Conservation (phyloP, 2,888 invertebrate genomes). For the Aphidius colemani region DNA sequence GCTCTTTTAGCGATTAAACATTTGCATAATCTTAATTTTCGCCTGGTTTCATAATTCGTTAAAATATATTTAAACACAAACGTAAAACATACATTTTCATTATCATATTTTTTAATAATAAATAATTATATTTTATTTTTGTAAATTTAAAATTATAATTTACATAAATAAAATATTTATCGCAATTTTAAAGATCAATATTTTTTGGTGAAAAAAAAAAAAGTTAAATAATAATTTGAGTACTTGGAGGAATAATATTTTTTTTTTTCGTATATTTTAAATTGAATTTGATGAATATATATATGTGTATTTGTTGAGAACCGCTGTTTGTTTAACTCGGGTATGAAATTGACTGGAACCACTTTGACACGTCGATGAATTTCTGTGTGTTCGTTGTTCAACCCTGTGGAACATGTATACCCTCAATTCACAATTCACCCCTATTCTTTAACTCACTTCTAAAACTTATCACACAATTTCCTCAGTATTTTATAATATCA, state of each 20-base stretch:
- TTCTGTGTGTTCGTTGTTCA: slow-evolving; percentile 31
- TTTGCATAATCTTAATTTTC: slow-evolving; percentile 54
- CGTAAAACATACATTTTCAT: no score
- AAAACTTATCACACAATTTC: slow-evolving; percentile 16
- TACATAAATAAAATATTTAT: no score
- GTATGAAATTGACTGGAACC: slow-evolving; percentile 50
- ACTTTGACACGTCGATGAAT: slow-evolving; percentile 53
- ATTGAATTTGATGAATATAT: background rate
- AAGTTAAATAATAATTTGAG: no score
- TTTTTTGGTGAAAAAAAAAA: no score
- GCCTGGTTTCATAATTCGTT: slow-evolving; percentile 17
- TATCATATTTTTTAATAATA: no score
- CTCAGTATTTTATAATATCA: no score
- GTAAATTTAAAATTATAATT: no score
- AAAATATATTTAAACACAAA: slow-evolving; percentile 5
- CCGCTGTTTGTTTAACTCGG: slow-evolving; percentile 46
- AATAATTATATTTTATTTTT: no score
- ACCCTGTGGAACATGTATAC: no score
- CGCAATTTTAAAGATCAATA: no score
- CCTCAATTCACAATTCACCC: background rate
- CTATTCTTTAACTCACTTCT: slow-evolving; percentile 1
- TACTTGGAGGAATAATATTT: background rate
- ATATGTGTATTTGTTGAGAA: slow-evolving; percentile 34
- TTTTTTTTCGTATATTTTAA: background rate
- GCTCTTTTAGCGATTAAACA: slow-evolving; percentile 56